Base-by-base conservation (phyloP, 2,888 invertebrate species). In the Eupithecia abbreviata region DNA sequence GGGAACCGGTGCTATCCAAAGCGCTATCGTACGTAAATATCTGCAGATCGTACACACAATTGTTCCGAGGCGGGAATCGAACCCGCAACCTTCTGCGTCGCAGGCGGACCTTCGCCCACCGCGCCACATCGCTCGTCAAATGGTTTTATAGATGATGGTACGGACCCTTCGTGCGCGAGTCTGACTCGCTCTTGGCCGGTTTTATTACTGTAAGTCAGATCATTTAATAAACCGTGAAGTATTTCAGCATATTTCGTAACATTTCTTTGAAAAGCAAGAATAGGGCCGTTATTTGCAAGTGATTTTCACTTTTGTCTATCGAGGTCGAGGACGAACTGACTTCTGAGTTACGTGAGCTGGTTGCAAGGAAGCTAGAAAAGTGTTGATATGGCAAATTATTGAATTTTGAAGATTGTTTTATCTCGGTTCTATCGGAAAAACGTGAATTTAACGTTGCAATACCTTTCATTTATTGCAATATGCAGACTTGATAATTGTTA, bases 291-390 rank as follows among this genome's bases (percentile, higher is more conserved):
- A 83, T 81, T 90, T 90, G 88, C 85, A 84, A 84, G 82, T 80
- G 87, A 91, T 92, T 94, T 94, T 93, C 94, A 91, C 94, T 91
- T 89, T 88, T 85, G 84, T 82, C 79, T 85, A 90, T 91, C 84
- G 84, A 84, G 93, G 94, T 93, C 93, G 94, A 94, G 94, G 94
- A 91, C 94, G 87, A 72, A 47, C 78, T 80, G 81, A 80, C 80
- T 77, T 49, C 76, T 78, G 75, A 80, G 85, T 90, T 90, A 90
- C 88, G 90, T 90, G 90, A 88, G 80, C 82, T 71, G 15, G 58
- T 62, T 70, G 58, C 82, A 77, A 80, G 69, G 66, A 71, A 81
- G 76, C 75, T 66, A 51, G 77, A 83, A 84, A 30, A 80, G 66
- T 66, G 77, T 77, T 72, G 82, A 83, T 81, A 77, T 81, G 83